Evolutionary conservation across 1,140 invertebrate species (phyloP).

Genomic region (Anastrepha ludens): DNA sequence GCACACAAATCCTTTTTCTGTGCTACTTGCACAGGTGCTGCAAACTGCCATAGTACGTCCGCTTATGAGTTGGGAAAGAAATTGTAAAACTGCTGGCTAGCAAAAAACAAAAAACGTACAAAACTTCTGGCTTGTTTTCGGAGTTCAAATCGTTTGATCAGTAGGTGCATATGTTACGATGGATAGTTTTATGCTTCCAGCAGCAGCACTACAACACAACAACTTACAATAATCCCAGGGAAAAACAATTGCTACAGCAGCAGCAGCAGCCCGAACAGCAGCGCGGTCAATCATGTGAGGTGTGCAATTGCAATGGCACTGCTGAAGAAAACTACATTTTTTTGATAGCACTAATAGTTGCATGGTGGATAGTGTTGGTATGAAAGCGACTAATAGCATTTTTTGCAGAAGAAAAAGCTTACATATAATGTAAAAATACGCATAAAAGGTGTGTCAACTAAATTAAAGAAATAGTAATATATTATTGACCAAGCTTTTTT

Average conservation of each 20-base stretch:
- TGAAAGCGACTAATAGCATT: neutral
- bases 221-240: too few species aligned
- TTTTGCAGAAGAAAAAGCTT: too few species aligned
- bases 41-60: neutral
- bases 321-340: neutral
- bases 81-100: slow-evolving; percentile 15
- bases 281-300: neutral
- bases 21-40: neutral
- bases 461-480: too few species aligned
- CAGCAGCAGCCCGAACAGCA: neutral
- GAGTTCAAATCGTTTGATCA: neutral
- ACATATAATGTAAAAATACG: too few species aligned
- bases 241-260: too few species aligned
- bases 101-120: neutral
- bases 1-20: slow-evolving; percentile 31
- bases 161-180: slow-evolving; percentile 20
- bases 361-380: neutral
- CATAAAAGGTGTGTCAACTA: too few species aligned
- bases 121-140: neutral
- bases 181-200: neutral
- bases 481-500: too few species aligned
- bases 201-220: neutral
- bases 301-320: slow-evolving; percentile 9
- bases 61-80: neutral
- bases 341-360: neutral